These are phyloP conservation scores for Drosophila arizonae DNA, from an alignment of 1,140 invertebrate genomes.

Conservation along the genomic window DNA sequence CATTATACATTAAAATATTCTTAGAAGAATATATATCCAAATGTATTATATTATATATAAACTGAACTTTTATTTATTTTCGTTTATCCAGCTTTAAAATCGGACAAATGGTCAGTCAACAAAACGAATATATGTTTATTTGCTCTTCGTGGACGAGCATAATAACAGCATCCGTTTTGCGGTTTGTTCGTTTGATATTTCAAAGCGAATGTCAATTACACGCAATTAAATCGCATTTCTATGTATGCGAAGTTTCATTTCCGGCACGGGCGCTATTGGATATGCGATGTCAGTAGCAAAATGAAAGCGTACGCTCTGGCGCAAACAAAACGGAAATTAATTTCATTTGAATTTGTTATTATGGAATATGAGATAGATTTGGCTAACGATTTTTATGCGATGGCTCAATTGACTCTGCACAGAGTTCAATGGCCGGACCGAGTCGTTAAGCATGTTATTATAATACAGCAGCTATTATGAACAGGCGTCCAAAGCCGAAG, in stretches of 20 bases:
- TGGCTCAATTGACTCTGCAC: slow-evolving; percentile 23
- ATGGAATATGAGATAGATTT: slow-evolving; percentile 63
- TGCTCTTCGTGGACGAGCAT: too few species aligned
- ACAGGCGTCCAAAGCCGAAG: slow-evolving; percentile 63
- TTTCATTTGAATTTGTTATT: slow-evolving; percentile 71
- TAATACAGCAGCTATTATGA: slow-evolving; percentile 69
- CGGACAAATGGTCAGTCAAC: too few species aligned
- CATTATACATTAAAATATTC: too few species aligned
- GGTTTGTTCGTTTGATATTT: slow-evolving; percentile 48
- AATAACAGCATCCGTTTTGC: slow-evolving; percentile 64
- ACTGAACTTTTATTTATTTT: too few species aligned
- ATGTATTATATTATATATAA: too few species aligned
- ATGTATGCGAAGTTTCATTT: slow-evolving; percentile 69
- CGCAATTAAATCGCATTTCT: slow-evolving; percentile 69
- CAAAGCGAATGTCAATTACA: slow-evolving; percentile 71
- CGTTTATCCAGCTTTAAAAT: too few species aligned
- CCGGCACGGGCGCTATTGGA: slow-evolving; percentile 55
- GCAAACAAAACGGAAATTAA: slow-evolving; percentile 70
- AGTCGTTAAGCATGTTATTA: slow-evolving; percentile 76
- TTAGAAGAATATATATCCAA: too few species aligned
- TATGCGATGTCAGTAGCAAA: slow-evolving; percentile 15
- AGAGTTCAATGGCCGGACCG: slow-evolving; percentile 56
- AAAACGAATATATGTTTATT: too few species aligned
- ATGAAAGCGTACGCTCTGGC: slow-evolving; percentile 14
- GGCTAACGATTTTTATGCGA: slow-evolving; percentile 35